A percentile compares a stretch with the other conserved stretches of the same genome.
Conservation (phyloP, 92 coral and sea anemone species). For the Porites cylindrica region DNA sequence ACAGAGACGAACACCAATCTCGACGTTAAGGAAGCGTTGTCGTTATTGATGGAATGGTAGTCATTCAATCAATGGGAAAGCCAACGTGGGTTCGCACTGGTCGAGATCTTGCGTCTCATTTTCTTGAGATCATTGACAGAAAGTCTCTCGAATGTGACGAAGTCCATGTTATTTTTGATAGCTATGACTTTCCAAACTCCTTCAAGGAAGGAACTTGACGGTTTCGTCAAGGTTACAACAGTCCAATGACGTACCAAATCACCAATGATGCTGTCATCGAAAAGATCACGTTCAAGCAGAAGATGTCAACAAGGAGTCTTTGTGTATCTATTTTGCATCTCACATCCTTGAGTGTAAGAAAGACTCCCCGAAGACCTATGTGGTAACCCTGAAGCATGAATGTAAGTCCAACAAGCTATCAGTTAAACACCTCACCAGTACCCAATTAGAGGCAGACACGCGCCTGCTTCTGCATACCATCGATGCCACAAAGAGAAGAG, state of each 20-base stretch:
- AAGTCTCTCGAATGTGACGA: constrained; percentile 30
- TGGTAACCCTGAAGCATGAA: too few relatives aligned
- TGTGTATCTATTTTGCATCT: constrained; percentile 42
- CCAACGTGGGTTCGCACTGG: constrained; percentile 60
- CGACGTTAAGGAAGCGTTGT: constrained; percentile 1
- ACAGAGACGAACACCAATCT: too few relatives aligned
- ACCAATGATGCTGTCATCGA: constrained; percentile 59
- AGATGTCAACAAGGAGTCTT: constrained; percentile 39
- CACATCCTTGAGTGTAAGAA: constrained; percentile 43
- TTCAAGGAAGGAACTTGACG: constrained; percentile 58
- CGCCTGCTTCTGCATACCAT: constrained; percentile 48
- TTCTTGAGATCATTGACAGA: constrained; percentile 34
- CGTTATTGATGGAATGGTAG: constrained; percentile 68
- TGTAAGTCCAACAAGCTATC: constrained; percentile 42
- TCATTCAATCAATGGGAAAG: constrained; percentile 76
- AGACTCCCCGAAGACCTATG: constrained; percentile 48
- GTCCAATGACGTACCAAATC: constrained; percentile 47
- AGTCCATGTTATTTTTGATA: constrained; percentile 52
- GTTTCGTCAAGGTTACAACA: constrained; percentile 49
- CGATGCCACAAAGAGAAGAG: constrained; percentile 47
- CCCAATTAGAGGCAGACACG: constrained; percentile 54
- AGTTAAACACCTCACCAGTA: constrained; percentile 39
- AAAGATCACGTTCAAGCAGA: constrained; percentile 57
- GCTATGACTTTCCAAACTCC: constrained; percentile 51
- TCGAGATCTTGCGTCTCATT: constrained; percentile 58